These are phyloP conservation scores for Drosophila pseudotalamancana DNA, from an alignment of 2,888 invertebrate genomes.

Conservation along the genomic window DNA sequence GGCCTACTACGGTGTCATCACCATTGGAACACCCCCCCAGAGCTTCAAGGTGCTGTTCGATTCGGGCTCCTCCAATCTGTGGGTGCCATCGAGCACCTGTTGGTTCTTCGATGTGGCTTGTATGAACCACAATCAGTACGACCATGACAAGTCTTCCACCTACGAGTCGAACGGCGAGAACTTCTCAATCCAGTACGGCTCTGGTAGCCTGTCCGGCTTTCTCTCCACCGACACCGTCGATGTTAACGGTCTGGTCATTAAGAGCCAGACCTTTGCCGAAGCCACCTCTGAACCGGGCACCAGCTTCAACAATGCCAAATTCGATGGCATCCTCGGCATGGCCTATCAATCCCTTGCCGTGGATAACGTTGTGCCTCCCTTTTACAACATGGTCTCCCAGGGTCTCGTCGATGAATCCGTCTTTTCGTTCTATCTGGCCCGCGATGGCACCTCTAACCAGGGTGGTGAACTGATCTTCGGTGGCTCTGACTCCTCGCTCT, in stretches of 20 bases:
- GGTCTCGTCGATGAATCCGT: conserved; percentile 88
- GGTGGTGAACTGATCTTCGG: conserved; percentile 94
- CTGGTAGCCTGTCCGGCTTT: conserved; percentile 97
- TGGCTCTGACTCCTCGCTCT: conserved; percentile 95
- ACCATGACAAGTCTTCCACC: conserved; percentile 91
- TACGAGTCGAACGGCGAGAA: conserved; percentile 94
- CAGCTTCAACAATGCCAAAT: conserved; percentile 97
- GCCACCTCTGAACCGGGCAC: conserved; percentile 96
- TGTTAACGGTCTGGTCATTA: conserved; percentile 88
- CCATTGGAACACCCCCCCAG: conserved; percentile 96
- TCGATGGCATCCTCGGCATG: conserved; percentile 98
- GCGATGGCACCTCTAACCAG: conserved; percentile 85
- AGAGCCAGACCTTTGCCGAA: conserved; percentile 96
- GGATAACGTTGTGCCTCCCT: conserved; percentile 93
- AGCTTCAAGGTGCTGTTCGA: conserved; percentile 97
- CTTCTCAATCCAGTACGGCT: conserved; percentile 96
- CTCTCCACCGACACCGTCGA: conserved; percentile 94
- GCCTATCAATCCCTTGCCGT: conserved; percentile 94
- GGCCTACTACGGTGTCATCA: conserved; percentile 97
- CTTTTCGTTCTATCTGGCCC: conserved; percentile 96
- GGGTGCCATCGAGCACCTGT: conserved; percentile 99
- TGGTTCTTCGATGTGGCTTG: conserved; percentile 91
- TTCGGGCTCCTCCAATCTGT: conserved; percentile 98
- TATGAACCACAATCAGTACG: conserved; percentile 97
- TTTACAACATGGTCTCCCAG: conserved; percentile 95